Conservation (phyloP, 1,140 invertebrate species). For the Tetragnatha versicolor region DNA sequence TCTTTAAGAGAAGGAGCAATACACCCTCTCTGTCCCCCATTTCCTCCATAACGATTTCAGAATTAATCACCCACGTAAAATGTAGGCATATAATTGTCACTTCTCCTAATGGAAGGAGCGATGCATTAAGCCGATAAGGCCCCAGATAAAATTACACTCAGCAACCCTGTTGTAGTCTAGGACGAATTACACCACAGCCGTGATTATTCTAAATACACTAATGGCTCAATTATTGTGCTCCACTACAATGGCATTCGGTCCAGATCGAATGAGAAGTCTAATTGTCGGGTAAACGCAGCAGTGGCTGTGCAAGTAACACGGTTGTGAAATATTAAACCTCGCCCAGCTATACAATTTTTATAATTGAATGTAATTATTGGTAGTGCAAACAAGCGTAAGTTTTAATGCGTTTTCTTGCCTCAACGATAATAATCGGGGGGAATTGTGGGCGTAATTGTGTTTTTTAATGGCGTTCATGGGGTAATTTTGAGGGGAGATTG, state of each 20-base stretch:
- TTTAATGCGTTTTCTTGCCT: too few relatives aligned
- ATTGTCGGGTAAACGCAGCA: background rate
- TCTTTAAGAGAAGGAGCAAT: too few relatives aligned
- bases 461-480: too few relatives aligned
- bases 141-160: slow-evolving; percentile 34
- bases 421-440: too few relatives aligned
- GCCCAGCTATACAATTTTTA: too few relatives aligned
- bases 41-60: slow-evolving; percentile 24
- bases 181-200: background rate
- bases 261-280: background rate
- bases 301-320: background rate
- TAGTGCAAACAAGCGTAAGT: too few relatives aligned
- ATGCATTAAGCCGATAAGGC: slow-evolving; percentile 34
- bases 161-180: background rate
- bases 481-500: too few relatives aligned
- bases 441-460: too few relatives aligned
- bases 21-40: too few relatives aligned
- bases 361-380: too few relatives aligned
- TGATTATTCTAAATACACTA: slow-evolving; percentile 34
- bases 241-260: background rate
- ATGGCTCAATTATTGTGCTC: slow-evolving; percentile 36
- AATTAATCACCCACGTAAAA: slow-evolving; percentile 14
- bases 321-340: background rate
- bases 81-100: slow-evolving; percentile 38
- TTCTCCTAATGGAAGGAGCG: slow-evolving; percentile 28